Base-by-base conservation (phyloP, 2,797 vertebrate genomes). In the Benthosema pterotum region DNA sequence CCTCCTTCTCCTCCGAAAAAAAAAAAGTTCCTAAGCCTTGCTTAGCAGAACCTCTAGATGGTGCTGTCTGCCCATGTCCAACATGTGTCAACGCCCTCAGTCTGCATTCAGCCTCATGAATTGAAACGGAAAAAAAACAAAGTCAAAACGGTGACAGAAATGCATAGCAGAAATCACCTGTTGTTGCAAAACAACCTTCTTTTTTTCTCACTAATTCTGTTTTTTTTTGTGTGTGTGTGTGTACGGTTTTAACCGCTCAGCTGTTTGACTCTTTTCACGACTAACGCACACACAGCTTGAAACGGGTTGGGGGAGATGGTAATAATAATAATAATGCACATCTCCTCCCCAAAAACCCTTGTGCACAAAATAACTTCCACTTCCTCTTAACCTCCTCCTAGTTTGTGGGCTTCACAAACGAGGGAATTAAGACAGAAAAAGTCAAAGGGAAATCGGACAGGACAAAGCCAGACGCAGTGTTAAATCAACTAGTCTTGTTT, bases 401-500 rank as follows among this genome's bases (percentile, higher is more conserved):
- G 25, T 65, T 22, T 73, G 58, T 75, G 68, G 68, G 59, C 65
- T 65, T 42, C 48, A 65, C 50, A 57, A 75, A 74, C 52, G n/a
- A 65, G n/a, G n/a, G n/a, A n/a, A n/a, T n/a, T n/a, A n/a, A n/a
- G n/a, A 57, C 51, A 52, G 83, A 55, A 42, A 78, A 15, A 73
- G 74, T 63, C 62, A 67, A 60, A 62, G 76, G 52, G 54, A 74
- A 59, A 38, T 59, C 63, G 60, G 65, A 59, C 69, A 48, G 71
- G 65, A 72, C 69, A 50, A 42, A 64, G 63, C 75, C 65, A 38
- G 32, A 38, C 32, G 32, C 63, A 9, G 65, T 89, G 71, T 86
- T 77, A 87, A 85, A 89, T 85, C 84, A 88, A 83, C 7, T 38
- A 38, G 32, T 38, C 32, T 38, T n/a, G 6, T 38, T 38, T 38